Percentiles rank a stretch among this genome's conserved stretches.
phyloP scores from a whole-genome alignment of 2,797 vertebrate genomes.

The Amblyopsis hoosieri region DNA sequence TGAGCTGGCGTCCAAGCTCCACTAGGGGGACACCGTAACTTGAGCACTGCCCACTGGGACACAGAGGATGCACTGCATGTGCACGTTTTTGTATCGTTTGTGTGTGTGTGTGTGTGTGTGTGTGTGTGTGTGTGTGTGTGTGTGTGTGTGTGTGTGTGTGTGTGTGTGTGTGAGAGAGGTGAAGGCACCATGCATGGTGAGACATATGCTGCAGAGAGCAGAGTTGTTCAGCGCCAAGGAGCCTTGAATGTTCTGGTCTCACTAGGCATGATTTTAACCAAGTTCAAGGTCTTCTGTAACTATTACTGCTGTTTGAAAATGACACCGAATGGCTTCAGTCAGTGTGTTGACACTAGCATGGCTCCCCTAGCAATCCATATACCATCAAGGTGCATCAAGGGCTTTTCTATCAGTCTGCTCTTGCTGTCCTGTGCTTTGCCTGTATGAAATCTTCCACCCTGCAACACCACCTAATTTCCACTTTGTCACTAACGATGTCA shows the following conservation, averaged over 20 bases:
- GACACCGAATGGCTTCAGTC: not conserved
- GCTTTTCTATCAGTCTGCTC: constrained; percentile 10
- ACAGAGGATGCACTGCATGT: constrained; percentile 51
- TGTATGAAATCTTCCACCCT: constrained; percentile 45
- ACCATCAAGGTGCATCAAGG: not conserved
- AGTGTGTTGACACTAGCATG: constrained; percentile 11
- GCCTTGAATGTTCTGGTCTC: constrained; percentile 10
- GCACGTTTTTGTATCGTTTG: constrained; percentile 29
- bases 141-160: constrained; percentile 20
- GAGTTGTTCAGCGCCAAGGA: constrained; percentile 6
- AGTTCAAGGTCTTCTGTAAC: constrained; percentile 29
- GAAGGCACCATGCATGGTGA: constrained; percentile 49
- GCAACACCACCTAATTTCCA: constrained; percentile 37
- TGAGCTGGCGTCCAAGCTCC: constrained; percentile 15
- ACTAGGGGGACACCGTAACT: constrained; percentile 29
- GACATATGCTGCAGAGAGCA: constrained; percentile 22
- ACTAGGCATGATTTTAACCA: constrained; percentile 15
- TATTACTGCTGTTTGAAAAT: constrained; percentile 7
- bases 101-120: not conserved
- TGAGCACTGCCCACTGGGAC: constrained; percentile 20
- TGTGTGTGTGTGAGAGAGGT: constrained; percentile 13
- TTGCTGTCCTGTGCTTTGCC: constrained; percentile 50
- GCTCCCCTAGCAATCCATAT: not conserved
- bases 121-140: not conserved
- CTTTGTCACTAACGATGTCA: constrained; percentile 51